Conservation (phyloP, 1,140 invertebrate genomes). For the Pomphorhynchus laevis region DNA sequence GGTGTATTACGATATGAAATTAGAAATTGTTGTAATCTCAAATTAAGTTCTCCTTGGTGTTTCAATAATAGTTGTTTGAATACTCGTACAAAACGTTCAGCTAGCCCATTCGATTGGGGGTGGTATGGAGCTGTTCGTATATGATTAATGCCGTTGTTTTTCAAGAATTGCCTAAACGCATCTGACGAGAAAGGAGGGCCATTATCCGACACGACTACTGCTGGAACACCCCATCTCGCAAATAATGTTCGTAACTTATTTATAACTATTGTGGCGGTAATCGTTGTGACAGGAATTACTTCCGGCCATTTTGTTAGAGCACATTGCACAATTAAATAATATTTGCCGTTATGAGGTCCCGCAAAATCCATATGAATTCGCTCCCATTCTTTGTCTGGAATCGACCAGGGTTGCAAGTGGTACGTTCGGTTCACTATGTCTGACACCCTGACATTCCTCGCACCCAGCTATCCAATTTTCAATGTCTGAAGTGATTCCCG, state of each 20-base stretch:
- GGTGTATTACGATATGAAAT: background rate
- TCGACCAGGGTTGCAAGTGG: conserved; percentile 16
- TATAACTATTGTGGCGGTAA: conserved; percentile 10
- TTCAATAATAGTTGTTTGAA: no score
- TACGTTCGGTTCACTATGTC: no score
- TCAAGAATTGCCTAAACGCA: conserved; percentile 14
- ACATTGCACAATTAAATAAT: conserved; percentile 20
- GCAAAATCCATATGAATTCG: conserved; percentile 23
- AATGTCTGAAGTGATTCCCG: no score
- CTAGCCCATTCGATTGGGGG: conserved; percentile 13
- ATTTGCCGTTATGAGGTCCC: conserved; percentile 16
- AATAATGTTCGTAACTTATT: conserved; percentile 7
- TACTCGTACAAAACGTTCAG: conserved; percentile 8
- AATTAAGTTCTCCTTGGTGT: no score
- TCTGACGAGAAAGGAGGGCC: conserved; percentile 15
- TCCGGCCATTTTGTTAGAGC: conserved; percentile 19
- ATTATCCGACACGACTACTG: conserved; percentile 16
- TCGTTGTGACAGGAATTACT: conserved; percentile 11
- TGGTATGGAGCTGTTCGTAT: conserved; percentile 12
- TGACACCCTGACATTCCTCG: no score
- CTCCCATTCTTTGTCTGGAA: conserved; percentile 17
- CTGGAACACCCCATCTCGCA: conserved; percentile 12
- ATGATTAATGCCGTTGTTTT: conserved; percentile 14
- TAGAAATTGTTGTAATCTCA: background rate
- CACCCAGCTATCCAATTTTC: no score